Conservation (phyloP, 2,113 vertebrate species). For the Calypte anna region DNA sequence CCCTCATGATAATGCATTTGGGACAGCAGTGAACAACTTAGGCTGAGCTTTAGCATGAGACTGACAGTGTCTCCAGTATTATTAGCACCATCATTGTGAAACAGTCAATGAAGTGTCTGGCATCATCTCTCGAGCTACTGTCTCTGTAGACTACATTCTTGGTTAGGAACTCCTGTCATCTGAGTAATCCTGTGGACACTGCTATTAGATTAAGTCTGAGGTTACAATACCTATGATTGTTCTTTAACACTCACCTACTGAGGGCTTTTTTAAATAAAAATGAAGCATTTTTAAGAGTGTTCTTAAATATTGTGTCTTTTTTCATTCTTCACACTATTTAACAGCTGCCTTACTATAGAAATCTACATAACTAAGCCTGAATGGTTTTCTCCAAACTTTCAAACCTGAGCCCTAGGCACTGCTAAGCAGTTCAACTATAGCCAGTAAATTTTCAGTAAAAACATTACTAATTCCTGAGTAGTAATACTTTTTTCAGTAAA, state of each 20-base stretch:
- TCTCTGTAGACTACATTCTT: not conserved
- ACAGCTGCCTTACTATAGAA: not conserved
- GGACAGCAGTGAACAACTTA: not conserved
- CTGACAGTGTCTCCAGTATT: not conserved
- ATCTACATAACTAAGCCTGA: not conserved
- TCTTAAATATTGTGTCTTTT: not conserved
- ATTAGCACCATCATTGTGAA: not conserved
- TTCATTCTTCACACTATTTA: not conserved
- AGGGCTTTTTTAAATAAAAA: slow-evolving; percentile 17
- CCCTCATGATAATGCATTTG: not conserved
- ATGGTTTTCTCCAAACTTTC: not conserved
- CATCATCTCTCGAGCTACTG: not conserved
- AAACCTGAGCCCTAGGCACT: not conserved
- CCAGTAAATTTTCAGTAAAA: not conserved
- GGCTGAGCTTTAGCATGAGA: not conserved
- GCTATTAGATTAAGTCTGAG: not conserved
- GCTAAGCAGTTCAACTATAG: not conserved
- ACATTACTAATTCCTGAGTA: not conserved
- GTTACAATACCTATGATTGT: not conserved
- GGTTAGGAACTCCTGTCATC: not conserved
- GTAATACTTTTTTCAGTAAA: not conserved
- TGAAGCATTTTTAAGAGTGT: not conserved
- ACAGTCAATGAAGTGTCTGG: not conserved
- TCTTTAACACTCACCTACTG: not conserved
- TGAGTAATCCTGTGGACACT: not conserved